phyloP scores from a whole-genome alignment of 2,888 invertebrate genomes.

The Ceramica pisi region DNA sequence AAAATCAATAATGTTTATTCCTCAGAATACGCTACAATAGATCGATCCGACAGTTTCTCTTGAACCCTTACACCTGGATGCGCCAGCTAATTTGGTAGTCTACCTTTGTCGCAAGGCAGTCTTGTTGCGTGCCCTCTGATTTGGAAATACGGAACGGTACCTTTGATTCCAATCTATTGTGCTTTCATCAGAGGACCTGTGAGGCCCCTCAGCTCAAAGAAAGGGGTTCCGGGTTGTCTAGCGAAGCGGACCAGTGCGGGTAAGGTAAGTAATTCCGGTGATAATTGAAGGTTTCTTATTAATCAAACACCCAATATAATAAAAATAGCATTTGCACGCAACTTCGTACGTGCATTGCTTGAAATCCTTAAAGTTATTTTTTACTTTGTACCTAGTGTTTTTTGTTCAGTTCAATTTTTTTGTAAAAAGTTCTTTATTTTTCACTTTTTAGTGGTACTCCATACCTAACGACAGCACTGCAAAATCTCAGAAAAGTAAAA shows the following conservation, averaged over 20 bases:
- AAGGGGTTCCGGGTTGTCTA: not conserved
- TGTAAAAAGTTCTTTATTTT: too few relatives aligned
- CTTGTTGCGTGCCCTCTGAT: not conserved
- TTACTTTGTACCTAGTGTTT: too few relatives aligned
- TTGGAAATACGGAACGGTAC: not conserved
- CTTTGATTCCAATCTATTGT: constrained; percentile 26
- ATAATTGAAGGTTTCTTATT: not conserved
- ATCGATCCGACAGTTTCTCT: not conserved
- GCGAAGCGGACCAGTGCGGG: not conserved
- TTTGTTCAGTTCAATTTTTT: too few relatives aligned
- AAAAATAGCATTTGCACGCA: too few relatives aligned
- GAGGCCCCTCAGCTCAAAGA: not conserved
- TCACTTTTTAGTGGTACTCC: too few relatives aligned
- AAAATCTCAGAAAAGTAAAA: too few relatives aligned
- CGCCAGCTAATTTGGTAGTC: not conserved
- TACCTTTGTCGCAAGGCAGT: not conserved
- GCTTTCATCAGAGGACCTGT: constrained; percentile 4
- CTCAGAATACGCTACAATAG: too few relatives aligned
- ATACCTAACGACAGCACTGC: too few relatives aligned
- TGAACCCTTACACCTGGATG: not conserved
- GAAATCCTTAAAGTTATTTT: too few relatives aligned
- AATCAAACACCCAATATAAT: not conserved
- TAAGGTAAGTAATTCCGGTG: not conserved
- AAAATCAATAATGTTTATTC: too few relatives aligned
- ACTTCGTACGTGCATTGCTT: too few relatives aligned